These are phyloP conservation scores for Hirtodrosophila confusa DNA, from an alignment of 2,888 invertebrate species.

Conservation along the genomic window DNA sequence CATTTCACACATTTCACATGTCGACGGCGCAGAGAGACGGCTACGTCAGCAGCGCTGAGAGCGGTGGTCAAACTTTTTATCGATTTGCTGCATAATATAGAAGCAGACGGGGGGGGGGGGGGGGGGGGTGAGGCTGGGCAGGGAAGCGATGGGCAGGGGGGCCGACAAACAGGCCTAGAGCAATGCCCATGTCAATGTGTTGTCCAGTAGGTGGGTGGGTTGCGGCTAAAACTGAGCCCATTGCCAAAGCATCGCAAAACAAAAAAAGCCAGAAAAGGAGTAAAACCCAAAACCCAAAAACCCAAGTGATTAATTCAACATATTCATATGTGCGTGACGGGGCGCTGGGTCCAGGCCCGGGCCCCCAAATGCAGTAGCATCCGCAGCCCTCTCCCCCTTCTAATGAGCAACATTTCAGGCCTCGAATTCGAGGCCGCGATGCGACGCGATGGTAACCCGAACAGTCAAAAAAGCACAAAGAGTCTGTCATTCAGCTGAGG, in stretches of 20 bases:
- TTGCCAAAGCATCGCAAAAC: slow-evolving; percentile 9
- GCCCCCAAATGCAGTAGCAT: slow-evolving; percentile 7
- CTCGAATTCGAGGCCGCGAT: slow-evolving; percentile 11
- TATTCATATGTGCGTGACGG: slow-evolving; percentile 76
- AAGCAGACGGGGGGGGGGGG: slow-evolving; percentile 12
- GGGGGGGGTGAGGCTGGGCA: background rate
- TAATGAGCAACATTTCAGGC: slow-evolving; percentile 40
- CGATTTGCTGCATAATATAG: slow-evolving; percentile 72
- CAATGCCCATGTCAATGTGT: slow-evolving; percentile 59
- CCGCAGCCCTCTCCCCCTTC: slow-evolving; percentile 22
- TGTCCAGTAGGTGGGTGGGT: slow-evolving; percentile 1
- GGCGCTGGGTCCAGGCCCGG: slow-evolving; percentile 5
- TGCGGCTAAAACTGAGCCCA: slow-evolving; percentile 52
- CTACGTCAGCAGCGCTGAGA: slow-evolving; percentile 16
- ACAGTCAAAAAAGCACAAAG: slow-evolving; percentile 12
- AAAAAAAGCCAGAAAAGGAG: slow-evolving; percentile 34
- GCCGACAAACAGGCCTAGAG: slow-evolving; percentile 70
- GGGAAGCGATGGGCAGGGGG: background rate
- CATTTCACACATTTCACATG: slow-evolving; percentile 80
- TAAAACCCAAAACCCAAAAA: slow-evolving; percentile 49
- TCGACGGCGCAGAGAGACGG: slow-evolving; percentile 46
- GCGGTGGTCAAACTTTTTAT: slow-evolving; percentile 72
- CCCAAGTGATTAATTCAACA: slow-evolving; percentile 80
- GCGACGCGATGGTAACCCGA: slow-evolving; percentile 20
- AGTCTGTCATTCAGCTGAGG: slow-evolving; percentile 14